phyloP scores from a whole-genome alignment of 2,888 invertebrate species.

The Anthrax anthrax region DNA sequence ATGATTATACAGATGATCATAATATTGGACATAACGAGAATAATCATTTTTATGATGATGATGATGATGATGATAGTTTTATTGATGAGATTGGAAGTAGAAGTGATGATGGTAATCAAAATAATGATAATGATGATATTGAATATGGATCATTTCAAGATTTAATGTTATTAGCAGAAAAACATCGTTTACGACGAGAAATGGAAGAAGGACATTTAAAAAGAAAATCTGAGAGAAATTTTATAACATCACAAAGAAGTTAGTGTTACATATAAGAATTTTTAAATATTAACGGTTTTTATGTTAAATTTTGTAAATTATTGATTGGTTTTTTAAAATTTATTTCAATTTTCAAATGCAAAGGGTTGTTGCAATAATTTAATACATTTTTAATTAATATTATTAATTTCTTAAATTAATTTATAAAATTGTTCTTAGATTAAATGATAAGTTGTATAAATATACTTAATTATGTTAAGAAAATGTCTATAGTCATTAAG shows the following conservation, averaged over 20 bases:
- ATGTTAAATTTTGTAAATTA: neutral
- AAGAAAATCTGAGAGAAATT: neutral
- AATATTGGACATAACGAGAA: neutral
- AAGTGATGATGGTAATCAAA: neutral
- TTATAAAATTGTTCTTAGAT: too few species aligned
- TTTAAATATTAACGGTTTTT: too few species aligned
- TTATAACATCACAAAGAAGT: neutral
- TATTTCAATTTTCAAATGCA: neutral
- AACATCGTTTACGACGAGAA: neutral
- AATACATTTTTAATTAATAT: too few species aligned
- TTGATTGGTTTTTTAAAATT: neutral
- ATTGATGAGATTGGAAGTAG: neutral
- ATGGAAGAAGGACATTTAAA: neutral
- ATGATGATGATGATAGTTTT: constrained; percentile 1
- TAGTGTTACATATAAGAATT: too few species aligned
- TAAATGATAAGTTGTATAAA: too few species aligned
- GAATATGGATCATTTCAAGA: constrained; percentile 4
- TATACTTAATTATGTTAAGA: too few species aligned
- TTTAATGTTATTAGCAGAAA: constrained; percentile 1
- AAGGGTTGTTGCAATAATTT: neutral
- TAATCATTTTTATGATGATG: neutral
- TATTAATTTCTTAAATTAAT: too few species aligned
- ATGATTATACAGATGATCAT: neutral
- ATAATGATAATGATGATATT: neutral
- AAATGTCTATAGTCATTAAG: too few species aligned